Conservation (phyloP, 2,888 invertebrate species). For the Tipula confusa region DNA sequence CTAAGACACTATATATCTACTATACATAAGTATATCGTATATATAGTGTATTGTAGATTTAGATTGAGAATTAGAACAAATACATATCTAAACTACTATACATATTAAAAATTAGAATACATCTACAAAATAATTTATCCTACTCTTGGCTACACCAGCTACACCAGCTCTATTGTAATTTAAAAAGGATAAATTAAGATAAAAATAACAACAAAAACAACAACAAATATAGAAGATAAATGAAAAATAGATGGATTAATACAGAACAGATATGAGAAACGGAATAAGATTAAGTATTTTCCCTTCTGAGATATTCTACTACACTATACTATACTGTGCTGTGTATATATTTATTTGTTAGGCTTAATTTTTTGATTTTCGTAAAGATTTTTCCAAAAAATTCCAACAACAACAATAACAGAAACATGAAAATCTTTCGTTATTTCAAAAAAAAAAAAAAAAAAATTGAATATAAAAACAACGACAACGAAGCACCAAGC, state of each 20-base stretch:
- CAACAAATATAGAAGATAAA: background rate
- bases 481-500: background rate
- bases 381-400: background rate
- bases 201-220: background rate
- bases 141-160: background rate
- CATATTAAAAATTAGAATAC: conserved; percentile 5
- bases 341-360: background rate
- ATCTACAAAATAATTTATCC: background rate
- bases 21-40: too few species aligned
- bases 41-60: background rate
- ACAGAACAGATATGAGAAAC: background rate
- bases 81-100: background rate
- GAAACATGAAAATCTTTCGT: background rate
- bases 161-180: background rate
- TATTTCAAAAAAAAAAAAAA: background rate
- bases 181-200: conserved; percentile 12
- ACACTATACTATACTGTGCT: background rate
- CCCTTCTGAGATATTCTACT: background rate
- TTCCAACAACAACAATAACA: too few species aligned
- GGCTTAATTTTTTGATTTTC: conserved; percentile 12
- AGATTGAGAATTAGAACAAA: background rate
- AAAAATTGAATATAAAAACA: background rate
- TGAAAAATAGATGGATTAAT: conserved; percentile 25
- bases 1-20: background rate
- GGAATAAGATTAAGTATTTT: background rate